phyloP scores from a whole-genome alignment of 2,113 vertebrate genomes.

The Marmota monax region DNA sequence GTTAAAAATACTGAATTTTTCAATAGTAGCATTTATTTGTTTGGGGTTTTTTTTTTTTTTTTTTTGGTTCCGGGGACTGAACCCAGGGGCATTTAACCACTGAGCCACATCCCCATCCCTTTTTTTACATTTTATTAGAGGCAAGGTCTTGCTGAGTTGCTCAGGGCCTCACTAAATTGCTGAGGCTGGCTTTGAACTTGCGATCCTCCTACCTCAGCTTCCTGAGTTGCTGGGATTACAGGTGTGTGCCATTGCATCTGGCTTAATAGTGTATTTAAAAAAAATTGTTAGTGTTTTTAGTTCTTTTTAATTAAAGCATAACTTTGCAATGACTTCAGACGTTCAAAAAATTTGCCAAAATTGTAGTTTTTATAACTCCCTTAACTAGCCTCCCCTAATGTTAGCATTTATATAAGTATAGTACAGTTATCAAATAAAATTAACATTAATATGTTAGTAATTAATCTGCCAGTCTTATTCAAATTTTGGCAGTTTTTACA shows the following conservation, averaged over 20 bases:
- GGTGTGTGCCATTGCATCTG: too few species aligned
- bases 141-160: too few species aligned
- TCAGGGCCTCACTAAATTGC: too few species aligned
- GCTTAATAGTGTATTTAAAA: not conserved
- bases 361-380: not conserved
- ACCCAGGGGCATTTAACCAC: too few species aligned
- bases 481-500: not conserved
- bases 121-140: too few species aligned
- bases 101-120: too few species aligned
- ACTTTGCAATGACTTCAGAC: slow-evolving; percentile 50
- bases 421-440: not conserved
- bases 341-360: slow-evolving; percentile 19
- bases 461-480: not conserved
- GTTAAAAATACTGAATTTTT: not conserved
- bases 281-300: slow-evolving; percentile 13
- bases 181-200: too few species aligned
- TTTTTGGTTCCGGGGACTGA: too few species aligned
- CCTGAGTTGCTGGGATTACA: too few species aligned
- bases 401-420: not conserved
- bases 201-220: too few species aligned
- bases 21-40: not conserved
- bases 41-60: too few species aligned
- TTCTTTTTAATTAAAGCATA: slow-evolving; percentile 15
- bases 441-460: not conserved
- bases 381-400: not conserved